Conservation (phyloP, 2,888 invertebrate genomes). For the Amblyjoppa fuscipennis region DNA sequence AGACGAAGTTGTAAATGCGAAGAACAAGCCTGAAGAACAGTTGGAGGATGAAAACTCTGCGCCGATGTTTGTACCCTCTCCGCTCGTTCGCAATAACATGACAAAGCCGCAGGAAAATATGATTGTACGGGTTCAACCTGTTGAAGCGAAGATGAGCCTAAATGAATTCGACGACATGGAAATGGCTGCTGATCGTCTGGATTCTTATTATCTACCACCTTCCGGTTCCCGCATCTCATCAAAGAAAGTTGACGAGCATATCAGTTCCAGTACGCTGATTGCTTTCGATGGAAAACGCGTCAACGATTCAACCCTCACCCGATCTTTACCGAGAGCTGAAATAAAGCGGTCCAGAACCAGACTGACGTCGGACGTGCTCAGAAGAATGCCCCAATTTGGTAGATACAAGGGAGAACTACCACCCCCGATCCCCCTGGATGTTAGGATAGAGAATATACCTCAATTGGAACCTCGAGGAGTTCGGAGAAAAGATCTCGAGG, state of each 20-base stretch:
- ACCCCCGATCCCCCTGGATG: constrained; percentile 86
- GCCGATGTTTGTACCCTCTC: constrained; percentile 93
- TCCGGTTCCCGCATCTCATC: constrained; percentile 83
- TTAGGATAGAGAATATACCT: constrained; percentile 79
- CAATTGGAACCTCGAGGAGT: constrained; percentile 59
- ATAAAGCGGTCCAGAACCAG: constrained; percentile 77
- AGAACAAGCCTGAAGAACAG: constrained; percentile 9
- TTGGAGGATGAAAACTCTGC: constrained; percentile 88
- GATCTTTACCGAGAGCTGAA: constrained; percentile 86
- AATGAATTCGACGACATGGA: constrained; percentile 87
- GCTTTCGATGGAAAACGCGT: constrained; percentile 92
- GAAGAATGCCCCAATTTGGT: constrained; percentile 91
- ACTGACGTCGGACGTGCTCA: constrained; percentile 88
- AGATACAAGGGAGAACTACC: constrained; percentile 92
- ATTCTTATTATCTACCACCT: constrained; percentile 92
- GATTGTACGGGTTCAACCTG: constrained; percentile 24
- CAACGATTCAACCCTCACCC: constrained; percentile 88
- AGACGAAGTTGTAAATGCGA: constrained; percentile 77
- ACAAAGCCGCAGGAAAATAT: constrained; percentile 75
- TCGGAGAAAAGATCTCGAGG: constrained; percentile 48
- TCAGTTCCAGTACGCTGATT: constrained; percentile 88
- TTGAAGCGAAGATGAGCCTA: constrained; percentile 63
- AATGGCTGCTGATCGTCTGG: constrained; percentile 90
- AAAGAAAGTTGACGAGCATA: constrained; percentile 79
- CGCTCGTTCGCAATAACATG: constrained; percentile 87